Base-by-base conservation (phyloP, 2,888 invertebrate genomes). In the Thumatha senex region DNA sequence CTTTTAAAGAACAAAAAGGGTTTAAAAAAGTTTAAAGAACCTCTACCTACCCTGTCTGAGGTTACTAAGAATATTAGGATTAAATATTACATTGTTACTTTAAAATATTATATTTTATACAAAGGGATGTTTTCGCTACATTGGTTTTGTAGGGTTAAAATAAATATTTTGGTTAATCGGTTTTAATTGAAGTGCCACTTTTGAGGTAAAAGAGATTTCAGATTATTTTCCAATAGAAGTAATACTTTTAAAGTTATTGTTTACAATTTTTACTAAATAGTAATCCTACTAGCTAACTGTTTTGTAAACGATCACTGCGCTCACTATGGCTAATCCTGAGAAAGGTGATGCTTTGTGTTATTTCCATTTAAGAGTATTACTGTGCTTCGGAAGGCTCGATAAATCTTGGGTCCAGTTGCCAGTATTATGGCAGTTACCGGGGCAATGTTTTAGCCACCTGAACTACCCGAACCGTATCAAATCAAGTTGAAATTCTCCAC, bases 91-190 rank as follows among this genome's bases (percentile, higher is more conserved):
- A 61, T 65, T 64, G 68, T 65, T 60, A 40, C 39, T 43, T 52
- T 48, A 48, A 50, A 51, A 49, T 47, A 54, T 51, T 40, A 51
- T 40, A 49, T 48, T 56, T 56, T 50, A 43, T 1, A 56, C 45
- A 53, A 43, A 42, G 9, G 44, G 52, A 44, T 48, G 45, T 78
- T 78, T 78, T 72, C 84, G 78, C 76, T 71, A 73, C 77, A 71
- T 74, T 83, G 72, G 55, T 58, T 76, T 67, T 70, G 76, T 67
- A 64, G 68, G 66, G 69, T 72, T 73, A 70, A 69, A 71, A 69
- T 74, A 75, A 80, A 80, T 79, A 76, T 81, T 80, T 71, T 71
- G 56, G 54, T 54, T 84, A 83, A 84, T 79, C 79, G 78, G 81
- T 80, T 84, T 81, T 76, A 18, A 15, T 67, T 61, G 63, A 70